These are phyloP conservation scores for Microctenopoma lineatum DNA, from an alignment of 2,797 vertebrate genomes.

Conservation along the genomic window DNA sequence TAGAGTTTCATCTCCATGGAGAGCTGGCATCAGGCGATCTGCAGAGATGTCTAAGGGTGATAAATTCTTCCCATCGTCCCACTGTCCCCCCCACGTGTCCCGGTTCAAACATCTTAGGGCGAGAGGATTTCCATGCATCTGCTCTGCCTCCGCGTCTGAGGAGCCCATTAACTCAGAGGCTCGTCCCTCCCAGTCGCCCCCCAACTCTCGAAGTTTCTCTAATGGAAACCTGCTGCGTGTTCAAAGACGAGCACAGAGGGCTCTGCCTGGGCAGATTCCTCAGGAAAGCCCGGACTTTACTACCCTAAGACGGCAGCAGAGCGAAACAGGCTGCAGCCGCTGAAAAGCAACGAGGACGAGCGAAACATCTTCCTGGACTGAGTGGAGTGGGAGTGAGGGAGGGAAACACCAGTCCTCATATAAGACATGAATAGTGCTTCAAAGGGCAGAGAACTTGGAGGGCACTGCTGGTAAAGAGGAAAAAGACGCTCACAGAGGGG, in stretches of 20 bases:
- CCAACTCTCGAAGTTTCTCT: conserved; percentile 38
- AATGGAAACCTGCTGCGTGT: conserved; percentile 76
- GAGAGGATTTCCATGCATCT: conserved; percentile 66
- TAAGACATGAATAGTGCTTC: conserved; percentile 51
- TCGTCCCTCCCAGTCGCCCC: conserved; percentile 11
- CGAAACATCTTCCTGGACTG: conserved; percentile 42
- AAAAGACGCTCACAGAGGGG: conserved; percentile 62
- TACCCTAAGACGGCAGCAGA: conserved; percentile 67
- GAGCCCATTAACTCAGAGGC: conserved; percentile 58
- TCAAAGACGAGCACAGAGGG: conserved; percentile 70
- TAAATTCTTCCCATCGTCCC: conserved; percentile 34
- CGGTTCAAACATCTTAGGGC: conserved; percentile 53
- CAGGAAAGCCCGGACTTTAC: conserved; percentile 74
- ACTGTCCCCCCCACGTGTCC: conserved; percentile 38
- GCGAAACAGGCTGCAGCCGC: conserved; percentile 47
- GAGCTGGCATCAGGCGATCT: too few relatives aligned
- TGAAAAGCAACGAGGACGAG: conserved; percentile 50
- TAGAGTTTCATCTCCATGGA: background rate
- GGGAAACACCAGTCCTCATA: conserved; percentile 61
- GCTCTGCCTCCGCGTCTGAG: conserved; percentile 47
- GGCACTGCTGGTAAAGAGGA: conserved; percentile 51
- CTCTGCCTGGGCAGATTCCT: conserved; percentile 61
- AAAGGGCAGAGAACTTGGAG: conserved; percentile 62
- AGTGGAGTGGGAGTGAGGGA: too few relatives aligned
- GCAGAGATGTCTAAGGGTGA: background rate